Evolutionary conservation across 2,888 invertebrate genomes (phyloP), one percentile per base, ranked within the genome.

Genomic region (Cybosia mesomella): DNA sequence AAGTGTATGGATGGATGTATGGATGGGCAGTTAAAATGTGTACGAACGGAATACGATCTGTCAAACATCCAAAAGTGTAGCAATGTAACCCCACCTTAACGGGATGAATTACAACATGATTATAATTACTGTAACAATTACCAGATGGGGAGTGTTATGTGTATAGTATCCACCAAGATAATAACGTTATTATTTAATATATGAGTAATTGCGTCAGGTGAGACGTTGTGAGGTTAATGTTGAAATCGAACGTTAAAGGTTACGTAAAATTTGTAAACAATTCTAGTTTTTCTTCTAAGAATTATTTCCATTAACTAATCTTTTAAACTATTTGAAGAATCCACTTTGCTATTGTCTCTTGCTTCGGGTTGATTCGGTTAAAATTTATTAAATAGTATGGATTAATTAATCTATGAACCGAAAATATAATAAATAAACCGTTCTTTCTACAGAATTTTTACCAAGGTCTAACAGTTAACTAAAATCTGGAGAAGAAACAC

Each of bases 141-240:
- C 43, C 64, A 58, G 49, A 64, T 43, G 57, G 21, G n/a, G 7
- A 15, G 15, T 58, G 57, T 43, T 64, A 28, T 28, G 58, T 36
- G 36, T 36, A 24, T 21, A 21, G 10, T 28, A 58, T 58, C 28
- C 21, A 58, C 13, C 11, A 43, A 57, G 18, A 57, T 39, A 57
- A 57, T 62, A 28, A 54, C 36, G 54, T 58, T 58, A 57, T 43
- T 64, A 36, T 58, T 64, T 36, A 39, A 21, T 43, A 8, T 43
- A 10, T 28, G 39, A 57, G 11, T 36, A 21, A 58, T 28, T 53
- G 55, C 34, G 34, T 21, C 21, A 58, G 18, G 11, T 49, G 49
- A 43, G 43, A 49, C 28, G 28, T 4, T 28, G 28, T 55, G 24
- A 55, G 24, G 24, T 55, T 24, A 55, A 55, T 15, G 11, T 55